Conservation (phyloP, 1,140 invertebrate species). For the Cephus cinctus region DNA sequence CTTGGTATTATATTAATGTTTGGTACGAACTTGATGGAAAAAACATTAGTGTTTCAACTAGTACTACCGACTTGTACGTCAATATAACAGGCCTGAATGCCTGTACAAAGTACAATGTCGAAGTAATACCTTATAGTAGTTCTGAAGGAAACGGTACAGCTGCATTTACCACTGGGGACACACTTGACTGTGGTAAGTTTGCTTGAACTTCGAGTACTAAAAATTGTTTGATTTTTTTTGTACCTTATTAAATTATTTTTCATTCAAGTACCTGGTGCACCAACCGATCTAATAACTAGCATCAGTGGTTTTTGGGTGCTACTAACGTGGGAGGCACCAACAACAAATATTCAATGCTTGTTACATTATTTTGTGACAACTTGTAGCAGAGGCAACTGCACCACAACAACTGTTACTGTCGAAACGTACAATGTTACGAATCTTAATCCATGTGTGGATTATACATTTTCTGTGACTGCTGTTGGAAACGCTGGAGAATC, state of each 20-base stretch:
- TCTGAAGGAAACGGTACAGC: background rate
- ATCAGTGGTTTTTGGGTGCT: background rate
- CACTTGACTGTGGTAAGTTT: background rate
- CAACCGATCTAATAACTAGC: background rate
- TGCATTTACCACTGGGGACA: background rate
- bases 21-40: background rate
- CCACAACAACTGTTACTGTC: background rate
- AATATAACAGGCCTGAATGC: background rate
- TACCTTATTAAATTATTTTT: background rate
- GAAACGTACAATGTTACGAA: constrained; percentile 16
- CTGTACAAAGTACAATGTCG: background rate
- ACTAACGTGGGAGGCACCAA: background rate
- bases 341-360: background rate
- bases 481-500: constrained; percentile 13
- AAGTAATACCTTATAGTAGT: background rate
- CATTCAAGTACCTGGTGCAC: background rate
- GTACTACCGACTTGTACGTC: too few species aligned
- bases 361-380: constrained; percentile 10
- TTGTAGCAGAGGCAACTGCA: constrained; percentile 11
- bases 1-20: background rate
- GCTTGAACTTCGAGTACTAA: background rate
- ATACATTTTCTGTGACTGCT: constrained; percentile 17
- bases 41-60: too few species aligned
- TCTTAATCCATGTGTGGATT: constrained; percentile 19
- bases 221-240: background rate